A percentile compares a stretch with the other conserved stretches of the same genome.
Evolutionary conservation across 2,797 vertebrate species (phyloP).

Genomic region (Buceros bicornis): DNA sequence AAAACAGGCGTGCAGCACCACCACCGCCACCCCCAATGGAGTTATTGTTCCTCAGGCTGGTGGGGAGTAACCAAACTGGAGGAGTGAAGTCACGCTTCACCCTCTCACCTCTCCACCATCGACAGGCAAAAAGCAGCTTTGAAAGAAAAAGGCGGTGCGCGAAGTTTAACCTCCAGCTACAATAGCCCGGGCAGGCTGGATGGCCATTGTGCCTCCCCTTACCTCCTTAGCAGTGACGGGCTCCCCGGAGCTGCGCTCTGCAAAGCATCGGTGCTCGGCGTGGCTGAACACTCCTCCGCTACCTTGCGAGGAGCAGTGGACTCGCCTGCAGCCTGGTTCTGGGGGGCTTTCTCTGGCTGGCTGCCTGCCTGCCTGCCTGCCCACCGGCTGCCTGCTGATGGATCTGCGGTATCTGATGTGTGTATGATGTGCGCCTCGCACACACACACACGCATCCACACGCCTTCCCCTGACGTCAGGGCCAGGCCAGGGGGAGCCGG

Average conservation of each 20-base stretch:
- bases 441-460: constrained; percentile 57
- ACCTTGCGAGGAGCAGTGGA: background rate
- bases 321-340: background rate
- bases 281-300: background rate
- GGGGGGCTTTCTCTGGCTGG: background rate
- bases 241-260: background rate
- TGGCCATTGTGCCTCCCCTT: constrained; percentile 19
- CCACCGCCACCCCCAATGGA: background rate
- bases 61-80: background rate
- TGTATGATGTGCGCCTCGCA: constrained; percentile 49
- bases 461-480: constrained; percentile 81
- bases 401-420: constrained; percentile 24
- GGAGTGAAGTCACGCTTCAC: background rate
- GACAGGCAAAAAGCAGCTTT: background rate
- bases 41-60: constrained; percentile 28
- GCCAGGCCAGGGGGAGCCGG: constrained; percentile 48
- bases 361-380: background rate
- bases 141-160: background rate
- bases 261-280: constrained; percentile 12
- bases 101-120: background rate
- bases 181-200: background rate
- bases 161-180: constrained; percentile 1
- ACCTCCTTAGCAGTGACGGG: constrained; percentile 20
- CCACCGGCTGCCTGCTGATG: constrained; percentile 6
- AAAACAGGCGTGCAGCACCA: background rate